These are phyloP conservation scores for Zaprionus capensis DNA, from an alignment of 1,140 invertebrate species.

Conservation along the genomic window DNA sequence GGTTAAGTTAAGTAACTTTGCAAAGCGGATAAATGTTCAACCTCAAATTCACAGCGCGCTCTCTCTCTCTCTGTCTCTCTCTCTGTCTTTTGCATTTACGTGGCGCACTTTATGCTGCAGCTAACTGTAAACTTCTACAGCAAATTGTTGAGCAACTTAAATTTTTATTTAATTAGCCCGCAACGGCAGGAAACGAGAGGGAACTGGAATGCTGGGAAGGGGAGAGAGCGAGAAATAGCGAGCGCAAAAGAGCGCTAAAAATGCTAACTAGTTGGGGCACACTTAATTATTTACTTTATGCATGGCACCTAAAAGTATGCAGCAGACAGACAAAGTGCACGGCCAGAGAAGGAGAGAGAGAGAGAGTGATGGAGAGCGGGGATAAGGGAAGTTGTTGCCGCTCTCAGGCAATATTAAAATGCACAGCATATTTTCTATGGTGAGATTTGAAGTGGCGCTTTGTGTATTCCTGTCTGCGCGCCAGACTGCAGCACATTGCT, in stretches of 20 bases:
- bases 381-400: neutral
- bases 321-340: conserved; percentile 36
- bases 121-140: conserved; percentile 52
- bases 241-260: conserved; percentile 55
- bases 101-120: conserved; percentile 36
- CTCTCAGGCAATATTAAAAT: conserved; percentile 68
- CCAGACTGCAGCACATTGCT: conserved; percentile 51
- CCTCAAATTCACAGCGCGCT: conserved; percentile 19
- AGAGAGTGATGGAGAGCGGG: neutral
- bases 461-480: conserved; percentile 59
- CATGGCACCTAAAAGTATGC: conserved; percentile 73
- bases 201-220: too few species aligned
- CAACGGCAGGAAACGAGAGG: neutral
- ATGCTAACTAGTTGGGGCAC: conserved; percentile 75
- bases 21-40: conserved; percentile 36
- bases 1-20: conserved; percentile 29
- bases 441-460: conserved; percentile 72
- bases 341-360: conserved; percentile 6
- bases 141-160: conserved; percentile 72
- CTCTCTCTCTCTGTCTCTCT: neutral
- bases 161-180: conserved; percentile 76
- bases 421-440: conserved; percentile 77
- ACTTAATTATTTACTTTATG: conserved; percentile 82
- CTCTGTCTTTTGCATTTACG: conserved; percentile 4
- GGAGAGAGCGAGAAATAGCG: neutral